phyloP scores from a whole-genome alignment of 2,888 invertebrate species.

The Philereme transversata region DNA sequence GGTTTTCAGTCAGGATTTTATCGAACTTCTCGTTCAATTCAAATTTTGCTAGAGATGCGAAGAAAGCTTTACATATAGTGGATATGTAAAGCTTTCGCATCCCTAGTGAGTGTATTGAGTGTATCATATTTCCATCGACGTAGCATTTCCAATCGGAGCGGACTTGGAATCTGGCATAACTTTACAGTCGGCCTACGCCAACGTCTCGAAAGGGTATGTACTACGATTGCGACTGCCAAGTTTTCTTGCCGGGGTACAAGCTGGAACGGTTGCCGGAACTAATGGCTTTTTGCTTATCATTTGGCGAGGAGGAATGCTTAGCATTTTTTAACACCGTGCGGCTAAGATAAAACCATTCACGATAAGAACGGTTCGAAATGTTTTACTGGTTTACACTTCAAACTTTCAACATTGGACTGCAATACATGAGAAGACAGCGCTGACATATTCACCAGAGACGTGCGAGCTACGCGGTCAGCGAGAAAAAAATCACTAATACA shows the following conservation, averaged over 20 bases:
- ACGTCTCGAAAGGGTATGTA: slow-evolving; percentile 10
- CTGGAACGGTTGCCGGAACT: slow-evolving; percentile 12
- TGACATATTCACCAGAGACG: no score
- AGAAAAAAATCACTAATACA: no score
- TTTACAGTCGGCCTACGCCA: slow-evolving; percentile 10
- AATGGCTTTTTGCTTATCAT: slow-evolving; percentile 14
- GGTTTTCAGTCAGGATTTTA: no score
- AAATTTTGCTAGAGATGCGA: no score
- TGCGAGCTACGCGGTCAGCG: no score
- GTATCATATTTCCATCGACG: background rate
- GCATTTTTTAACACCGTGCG: background rate
- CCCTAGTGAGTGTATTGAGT: background rate
- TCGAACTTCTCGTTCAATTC: no score
- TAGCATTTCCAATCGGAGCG: slow-evolving; percentile 6
- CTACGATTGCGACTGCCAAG: slow-evolving; percentile 3
- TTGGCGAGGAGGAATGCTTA: background rate
- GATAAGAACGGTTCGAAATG: no score
- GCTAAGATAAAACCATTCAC: no score
- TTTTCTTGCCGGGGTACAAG: slow-evolving; percentile 8
- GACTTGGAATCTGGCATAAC: slow-evolving; percentile 13
- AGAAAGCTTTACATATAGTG: no score
- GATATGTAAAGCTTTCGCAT: background rate
- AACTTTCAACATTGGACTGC: no score
- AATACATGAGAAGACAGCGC: no score
- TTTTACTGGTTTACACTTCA: no score